Conservation (phyloP, 2,888 invertebrate genomes). For the Caenorhabditis angaria region DNA sequence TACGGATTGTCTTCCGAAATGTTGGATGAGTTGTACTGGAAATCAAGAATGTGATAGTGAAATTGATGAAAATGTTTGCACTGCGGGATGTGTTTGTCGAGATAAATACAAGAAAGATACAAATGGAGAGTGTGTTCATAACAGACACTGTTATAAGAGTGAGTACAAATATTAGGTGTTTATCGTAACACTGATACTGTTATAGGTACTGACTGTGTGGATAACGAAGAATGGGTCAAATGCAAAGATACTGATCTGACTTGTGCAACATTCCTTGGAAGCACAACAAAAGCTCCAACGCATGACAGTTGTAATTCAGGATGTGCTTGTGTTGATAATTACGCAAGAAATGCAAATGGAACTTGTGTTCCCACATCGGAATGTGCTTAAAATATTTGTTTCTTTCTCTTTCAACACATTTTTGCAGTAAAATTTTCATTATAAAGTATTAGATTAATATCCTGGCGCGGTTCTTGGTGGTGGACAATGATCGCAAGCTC, state of each 20-base stretch:
- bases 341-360: slow-evolving; percentile 20
- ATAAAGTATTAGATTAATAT: slow-evolving; percentile 20
- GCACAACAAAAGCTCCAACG: background rate
- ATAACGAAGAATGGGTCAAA: slow-evolving; percentile 36
- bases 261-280: background rate
- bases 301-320: slow-evolving; percentile 28
- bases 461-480: slow-evolving; percentile 52
- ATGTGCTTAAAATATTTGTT: slow-evolving; percentile 15
- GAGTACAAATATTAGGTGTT: background rate
- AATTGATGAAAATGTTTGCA: slow-evolving; percentile 9
- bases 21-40: slow-evolving; percentile 21
- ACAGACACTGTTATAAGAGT: slow-evolving; percentile 35
- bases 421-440: background rate
- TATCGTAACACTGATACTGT: background rate
- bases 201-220: slow-evolving; percentile 24
- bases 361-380: slow-evolving; percentile 18
- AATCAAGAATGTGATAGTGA: slow-evolving; percentile 12
- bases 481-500: slow-evolving; percentile 50
- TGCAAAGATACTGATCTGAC: slow-evolving; percentile 18
- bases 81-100: slow-evolving; percentile 28
- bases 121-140: slow-evolving; percentile 31
- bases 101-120: slow-evolving; percentile 23
- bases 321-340: slow-evolving; percentile 18
- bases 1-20: slow-evolving; percentile 31
- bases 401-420: background rate